phyloP scores from a whole-genome alignment of 1,140 invertebrate genomes.

The Sitodiplosis mosellana region DNA sequence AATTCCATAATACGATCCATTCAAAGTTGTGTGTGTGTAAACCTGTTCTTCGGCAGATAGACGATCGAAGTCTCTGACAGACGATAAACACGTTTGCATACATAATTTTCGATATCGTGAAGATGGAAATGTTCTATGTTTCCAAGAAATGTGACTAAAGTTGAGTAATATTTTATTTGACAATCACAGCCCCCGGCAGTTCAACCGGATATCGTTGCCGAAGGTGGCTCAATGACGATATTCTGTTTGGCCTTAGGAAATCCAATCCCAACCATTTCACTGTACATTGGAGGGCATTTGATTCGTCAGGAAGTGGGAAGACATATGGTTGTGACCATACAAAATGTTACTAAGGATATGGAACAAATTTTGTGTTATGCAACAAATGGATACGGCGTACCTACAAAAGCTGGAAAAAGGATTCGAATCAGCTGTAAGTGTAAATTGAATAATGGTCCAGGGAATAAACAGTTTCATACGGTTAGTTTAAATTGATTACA shows the following conservation, averaged over 20 bases:
- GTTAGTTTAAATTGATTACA: conserved; percentile 16
- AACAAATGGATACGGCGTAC: conserved; percentile 66
- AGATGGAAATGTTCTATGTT: no score
- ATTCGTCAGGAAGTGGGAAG: conserved; percentile 54
- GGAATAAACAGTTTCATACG: background rate
- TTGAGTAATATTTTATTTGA: conserved; percentile 1
- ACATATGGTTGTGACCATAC: conserved; percentile 62
- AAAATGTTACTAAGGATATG: conserved; percentile 65
- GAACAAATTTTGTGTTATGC: conserved; percentile 67
- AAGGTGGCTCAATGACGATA: conserved; percentile 67
- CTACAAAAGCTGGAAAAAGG: conserved; percentile 56
- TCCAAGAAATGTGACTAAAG: background rate
- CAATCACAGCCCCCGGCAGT: conserved; percentile 50
- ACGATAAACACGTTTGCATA: no score
- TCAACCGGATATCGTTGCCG: conserved; percentile 60
- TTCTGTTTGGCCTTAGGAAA: conserved; percentile 66
- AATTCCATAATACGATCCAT: no score
- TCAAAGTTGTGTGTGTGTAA: no score
- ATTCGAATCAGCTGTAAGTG: conserved; percentile 62
- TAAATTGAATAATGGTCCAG: no score
- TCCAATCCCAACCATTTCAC: conserved; percentile 60
- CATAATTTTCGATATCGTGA: no score
- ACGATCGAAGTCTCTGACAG: no score
- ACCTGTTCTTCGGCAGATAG: no score
- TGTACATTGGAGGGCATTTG: conserved; percentile 46